phyloP scores from a whole-genome alignment of 2,888 invertebrate genomes.

The Carabus problematicus region DNA sequence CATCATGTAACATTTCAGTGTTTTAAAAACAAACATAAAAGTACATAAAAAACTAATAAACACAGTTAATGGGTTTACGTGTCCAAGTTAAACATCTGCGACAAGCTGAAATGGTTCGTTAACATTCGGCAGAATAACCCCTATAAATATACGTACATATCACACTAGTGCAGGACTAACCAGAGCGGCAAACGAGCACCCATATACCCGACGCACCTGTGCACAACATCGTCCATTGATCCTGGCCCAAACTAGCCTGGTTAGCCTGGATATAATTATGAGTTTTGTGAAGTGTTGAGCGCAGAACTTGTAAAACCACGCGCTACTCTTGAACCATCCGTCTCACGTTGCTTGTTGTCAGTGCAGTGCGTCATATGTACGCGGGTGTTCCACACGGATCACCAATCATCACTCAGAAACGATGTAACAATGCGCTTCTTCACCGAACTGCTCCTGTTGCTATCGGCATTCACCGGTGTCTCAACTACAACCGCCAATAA shows the following conservation, averaged over 20 bases:
- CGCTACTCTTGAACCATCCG: too few species aligned
- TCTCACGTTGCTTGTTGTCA: too few species aligned
- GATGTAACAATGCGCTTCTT: constrained; percentile 7
- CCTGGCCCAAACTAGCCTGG: too few species aligned
- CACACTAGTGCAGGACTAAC: background rate
- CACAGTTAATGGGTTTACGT: constrained; percentile 7
- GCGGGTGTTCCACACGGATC: constrained; percentile 1
- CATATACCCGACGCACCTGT: constrained; percentile 2
- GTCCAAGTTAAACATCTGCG: constrained; percentile 18
- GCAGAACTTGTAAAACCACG: too few species aligned
- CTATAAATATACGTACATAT: constrained; percentile 18
- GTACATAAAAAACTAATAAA: constrained; percentile 6
- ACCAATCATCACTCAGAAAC: background rate
- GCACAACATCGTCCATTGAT: constrained; percentile 1
- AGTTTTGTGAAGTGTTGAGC: too few species aligned
- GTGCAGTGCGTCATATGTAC: constrained; percentile 5
- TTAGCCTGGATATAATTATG: too few species aligned
- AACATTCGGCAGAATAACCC: constrained; percentile 18
- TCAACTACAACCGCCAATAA: background rate
- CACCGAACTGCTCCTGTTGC: constrained; percentile 7
- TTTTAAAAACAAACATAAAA: constrained; percentile 3
- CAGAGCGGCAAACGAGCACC: background rate
- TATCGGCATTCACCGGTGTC: background rate
- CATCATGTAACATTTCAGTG: background rate
- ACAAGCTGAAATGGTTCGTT: constrained; percentile 11